Evolutionary conservation across 2,113 vertebrate species (phyloP).

Genomic region (human): DNA sequence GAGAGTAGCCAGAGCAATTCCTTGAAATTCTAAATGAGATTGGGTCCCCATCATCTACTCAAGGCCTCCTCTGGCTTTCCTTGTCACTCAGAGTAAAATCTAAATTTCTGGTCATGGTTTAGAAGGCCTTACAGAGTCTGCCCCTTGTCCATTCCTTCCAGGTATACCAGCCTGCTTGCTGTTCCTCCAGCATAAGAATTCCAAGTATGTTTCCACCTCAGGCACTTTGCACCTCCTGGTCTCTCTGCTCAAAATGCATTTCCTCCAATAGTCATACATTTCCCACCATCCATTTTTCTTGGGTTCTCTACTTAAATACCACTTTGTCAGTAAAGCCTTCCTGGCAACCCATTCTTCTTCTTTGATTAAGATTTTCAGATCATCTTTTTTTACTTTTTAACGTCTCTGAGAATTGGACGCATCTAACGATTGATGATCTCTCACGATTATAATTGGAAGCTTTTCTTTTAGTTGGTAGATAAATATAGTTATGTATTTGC

Average conservation of each 20-base stretch:
- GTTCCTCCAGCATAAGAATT: not conserved
- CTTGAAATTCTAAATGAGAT: not conserved
- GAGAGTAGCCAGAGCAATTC: not conserved
- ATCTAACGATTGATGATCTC: not conserved
- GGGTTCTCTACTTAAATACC: not conserved
- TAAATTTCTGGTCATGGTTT: not conserved
- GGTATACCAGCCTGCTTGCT: not conserved
- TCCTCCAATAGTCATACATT: not conserved
- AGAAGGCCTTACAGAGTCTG: not conserved
- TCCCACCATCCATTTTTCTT: not conserved
- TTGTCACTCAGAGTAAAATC: not conserved
- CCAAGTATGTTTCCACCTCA: not conserved
- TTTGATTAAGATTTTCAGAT: slow-evolving; percentile 14
- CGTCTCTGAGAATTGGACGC: not conserved
- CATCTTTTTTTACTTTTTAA: not conserved
- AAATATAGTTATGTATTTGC: not conserved
- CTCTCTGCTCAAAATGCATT: not conserved
- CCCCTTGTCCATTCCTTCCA: not conserved
- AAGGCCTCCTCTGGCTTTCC: not conserved
- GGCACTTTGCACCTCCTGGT: not conserved
- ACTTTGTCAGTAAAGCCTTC: not conserved
- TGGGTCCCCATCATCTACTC: not conserved
- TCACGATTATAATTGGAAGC: not conserved
- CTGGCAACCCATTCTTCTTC: not conserved
- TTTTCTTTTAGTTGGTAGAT: not conserved